These are phyloP conservation scores for Puntigrus tetrazona DNA, from an alignment of 2,113 vertebrate species.

Conservation along the genomic window DNA sequence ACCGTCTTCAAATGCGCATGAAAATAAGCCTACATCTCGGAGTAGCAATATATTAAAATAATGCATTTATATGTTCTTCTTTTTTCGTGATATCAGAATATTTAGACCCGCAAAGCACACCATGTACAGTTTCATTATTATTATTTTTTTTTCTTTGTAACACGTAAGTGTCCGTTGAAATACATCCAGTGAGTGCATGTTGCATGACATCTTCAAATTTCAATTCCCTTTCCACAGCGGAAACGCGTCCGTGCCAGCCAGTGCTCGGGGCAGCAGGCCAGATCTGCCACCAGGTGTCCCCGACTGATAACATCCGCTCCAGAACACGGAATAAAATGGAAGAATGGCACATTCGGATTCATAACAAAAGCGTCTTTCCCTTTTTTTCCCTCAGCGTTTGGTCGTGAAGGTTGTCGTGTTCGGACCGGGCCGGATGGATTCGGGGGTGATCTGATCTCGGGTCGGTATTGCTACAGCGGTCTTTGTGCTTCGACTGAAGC, in stretches of 20 bases:
- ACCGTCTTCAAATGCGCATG: conserved; percentile 75
- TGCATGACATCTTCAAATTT: conserved; percentile 62
- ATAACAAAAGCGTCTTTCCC: conserved; percentile 41
- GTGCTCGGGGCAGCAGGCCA: conserved; percentile 63
- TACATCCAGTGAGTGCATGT: conserved; percentile 60
- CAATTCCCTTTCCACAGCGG: conserved; percentile 59
- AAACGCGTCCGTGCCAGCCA: conserved; percentile 41
- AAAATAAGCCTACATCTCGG: conserved; percentile 72
- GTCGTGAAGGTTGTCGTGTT: background rate
- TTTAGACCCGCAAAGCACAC: conserved; percentile 72
- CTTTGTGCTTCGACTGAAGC: conserved; percentile 49
- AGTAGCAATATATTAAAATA: conserved; percentile 78
- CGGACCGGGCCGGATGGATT: conserved; percentile 33
- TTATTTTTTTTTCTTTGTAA: conserved; percentile 69
- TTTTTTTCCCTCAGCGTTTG: conserved; percentile 16
- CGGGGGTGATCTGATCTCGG: conserved; percentile 35
- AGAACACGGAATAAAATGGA: conserved; percentile 54
- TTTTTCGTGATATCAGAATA: conserved; percentile 67
- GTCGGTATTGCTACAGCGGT: conserved; percentile 61
- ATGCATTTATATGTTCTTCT: conserved; percentile 58
- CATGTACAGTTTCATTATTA: conserved; percentile 67
- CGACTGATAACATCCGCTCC: conserved; percentile 73
- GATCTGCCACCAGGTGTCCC: conserved; percentile 74
- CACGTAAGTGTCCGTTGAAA: conserved; percentile 61
- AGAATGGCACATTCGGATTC: conserved; percentile 65